Evolutionary conservation across 2,888 invertebrate species (phyloP).

Genomic region (Tetropium fuscum): DNA sequence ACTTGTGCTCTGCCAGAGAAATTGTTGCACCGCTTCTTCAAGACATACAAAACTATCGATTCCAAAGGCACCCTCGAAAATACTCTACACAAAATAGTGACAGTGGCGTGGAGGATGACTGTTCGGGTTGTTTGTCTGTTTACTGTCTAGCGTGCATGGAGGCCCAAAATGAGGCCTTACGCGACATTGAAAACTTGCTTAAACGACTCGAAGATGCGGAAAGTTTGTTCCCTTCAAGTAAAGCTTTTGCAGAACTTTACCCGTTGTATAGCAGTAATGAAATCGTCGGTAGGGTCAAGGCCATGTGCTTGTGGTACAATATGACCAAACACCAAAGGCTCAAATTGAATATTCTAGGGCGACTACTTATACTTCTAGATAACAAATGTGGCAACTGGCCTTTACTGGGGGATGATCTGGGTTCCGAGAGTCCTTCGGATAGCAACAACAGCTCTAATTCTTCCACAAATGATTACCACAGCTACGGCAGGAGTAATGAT

Average conservation of each 20-base stretch:
- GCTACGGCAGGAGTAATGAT: slow-evolving; percentile 45
- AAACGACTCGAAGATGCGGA: slow-evolving; percentile 81
- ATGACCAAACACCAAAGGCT: slow-evolving; percentile 86
- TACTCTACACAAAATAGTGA: slow-evolving; percentile 55
- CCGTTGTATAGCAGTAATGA: slow-evolving; percentile 75
- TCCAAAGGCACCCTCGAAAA: slow-evolving; percentile 50
- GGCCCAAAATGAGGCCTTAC: slow-evolving; percentile 80
- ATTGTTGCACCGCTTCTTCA: slow-evolving; percentile 77
- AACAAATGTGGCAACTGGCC: slow-evolving; percentile 57
- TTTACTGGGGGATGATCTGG: slow-evolving; percentile 45
- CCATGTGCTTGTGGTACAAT: slow-evolving; percentile 94
- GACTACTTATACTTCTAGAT: slow-evolving; percentile 69
- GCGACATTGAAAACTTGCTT: slow-evolving; percentile 79
- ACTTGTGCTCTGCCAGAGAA: slow-evolving; percentile 79
- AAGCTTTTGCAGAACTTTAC: slow-evolving; percentile 81
- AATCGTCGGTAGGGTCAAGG: slow-evolving; percentile 78
- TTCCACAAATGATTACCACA: slow-evolving; percentile 52
- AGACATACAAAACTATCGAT: slow-evolving; percentile 83
- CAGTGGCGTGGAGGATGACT: slow-evolving; percentile 64
- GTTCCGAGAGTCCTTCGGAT: slow-evolving; percentile 66
- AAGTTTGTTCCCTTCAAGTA: slow-evolving; percentile 85
- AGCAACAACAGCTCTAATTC: slow-evolving; percentile 64
- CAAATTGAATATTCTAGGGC: slow-evolving; percentile 81
- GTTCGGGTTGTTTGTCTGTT: slow-evolving; percentile 79
- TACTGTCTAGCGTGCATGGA: slow-evolving; percentile 78